Conservation (phyloP, 2,113 vertebrate genomes). For the Talpa occidentalis region DNA sequence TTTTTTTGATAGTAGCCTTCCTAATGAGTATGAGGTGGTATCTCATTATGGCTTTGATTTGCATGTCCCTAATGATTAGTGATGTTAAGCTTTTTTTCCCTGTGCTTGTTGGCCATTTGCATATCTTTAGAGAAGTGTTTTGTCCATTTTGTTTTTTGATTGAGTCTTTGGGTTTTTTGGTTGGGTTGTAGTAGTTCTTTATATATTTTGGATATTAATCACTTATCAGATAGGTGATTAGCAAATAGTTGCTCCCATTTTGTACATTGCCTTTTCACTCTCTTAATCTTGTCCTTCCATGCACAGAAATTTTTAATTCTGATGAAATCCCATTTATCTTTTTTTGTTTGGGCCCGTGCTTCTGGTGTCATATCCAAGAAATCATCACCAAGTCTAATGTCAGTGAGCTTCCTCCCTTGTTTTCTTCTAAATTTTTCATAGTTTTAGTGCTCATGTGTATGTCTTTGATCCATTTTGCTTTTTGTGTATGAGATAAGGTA, state of each 20-base stretch:
- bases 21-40: neutral
- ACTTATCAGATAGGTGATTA: neutral
- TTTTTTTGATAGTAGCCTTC: neutral
- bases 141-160: neutral
- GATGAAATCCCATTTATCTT: neutral
- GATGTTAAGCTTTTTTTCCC: neutral
- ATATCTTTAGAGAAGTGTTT: neutral
- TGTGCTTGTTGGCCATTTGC: neutral
- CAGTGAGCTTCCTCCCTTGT: neutral
- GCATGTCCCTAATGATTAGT: conserved; percentile 3
- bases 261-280: neutral
- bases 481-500: neutral
- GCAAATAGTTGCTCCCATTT: neutral
- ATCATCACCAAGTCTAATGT: neutral
- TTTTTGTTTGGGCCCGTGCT: conserved; percentile 12
- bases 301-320: neutral
- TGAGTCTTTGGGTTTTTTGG: neutral
- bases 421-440: conserved; percentile 15
- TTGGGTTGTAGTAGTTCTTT: neutral
- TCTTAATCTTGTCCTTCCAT: neutral
- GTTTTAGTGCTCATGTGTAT: neutral
- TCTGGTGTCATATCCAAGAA: neutral
- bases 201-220: neutral
- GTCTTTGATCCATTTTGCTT: neutral
- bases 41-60: conserved; percentile 41